Percentiles rank a stretch among this genome's conserved stretches.
Conservation (phyloP, 1,140 invertebrate species). For the Pteromalus puparum region DNA sequence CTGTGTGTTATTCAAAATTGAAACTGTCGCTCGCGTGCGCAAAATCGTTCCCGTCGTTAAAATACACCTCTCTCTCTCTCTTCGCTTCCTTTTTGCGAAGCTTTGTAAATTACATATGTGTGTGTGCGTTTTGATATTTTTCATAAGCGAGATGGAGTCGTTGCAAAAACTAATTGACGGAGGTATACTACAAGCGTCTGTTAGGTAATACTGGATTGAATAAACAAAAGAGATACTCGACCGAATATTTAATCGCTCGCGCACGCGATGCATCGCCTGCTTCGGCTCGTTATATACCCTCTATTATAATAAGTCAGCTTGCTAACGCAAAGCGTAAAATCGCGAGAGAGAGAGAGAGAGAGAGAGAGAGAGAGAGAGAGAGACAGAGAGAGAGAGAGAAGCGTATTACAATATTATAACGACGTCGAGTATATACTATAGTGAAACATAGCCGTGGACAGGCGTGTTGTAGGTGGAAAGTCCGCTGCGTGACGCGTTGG, state of each 20-base stretch:
- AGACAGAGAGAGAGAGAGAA: too few relatives aligned
- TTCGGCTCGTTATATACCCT: slow-evolving; percentile 63
- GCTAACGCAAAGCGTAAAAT: slow-evolving; percentile 63
- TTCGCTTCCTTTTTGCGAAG: neutral
- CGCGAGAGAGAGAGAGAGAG: slow-evolving; percentile 44
- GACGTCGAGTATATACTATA: slow-evolving; percentile 44
- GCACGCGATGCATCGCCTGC: slow-evolving; percentile 1
- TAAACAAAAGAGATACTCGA: neutral
- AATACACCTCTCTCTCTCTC: too few relatives aligned
- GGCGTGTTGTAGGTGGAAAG: slow-evolving; percentile 64
- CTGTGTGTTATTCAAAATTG: neutral
- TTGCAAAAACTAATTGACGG: too few relatives aligned
- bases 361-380: too few relatives aligned
- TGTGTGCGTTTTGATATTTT: too few relatives aligned
- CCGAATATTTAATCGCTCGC: slow-evolving; percentile 65
- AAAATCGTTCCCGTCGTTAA: neutral
- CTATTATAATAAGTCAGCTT: slow-evolving; percentile 68
- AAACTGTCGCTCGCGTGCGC: neutral
- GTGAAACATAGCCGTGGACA: slow-evolving; percentile 55
- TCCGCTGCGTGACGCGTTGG: neutral
- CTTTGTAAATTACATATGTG: neutral
- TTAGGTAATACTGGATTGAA: too few relatives aligned
- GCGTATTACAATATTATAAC: slow-evolving; percentile 63
- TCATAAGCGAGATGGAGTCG: too few relatives aligned
- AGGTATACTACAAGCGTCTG: too few relatives aligned